These are phyloP conservation scores for Agrilus biguttatus DNA, from an alignment of 2,888 invertebrate species.

Conservation along the genomic window DNA sequence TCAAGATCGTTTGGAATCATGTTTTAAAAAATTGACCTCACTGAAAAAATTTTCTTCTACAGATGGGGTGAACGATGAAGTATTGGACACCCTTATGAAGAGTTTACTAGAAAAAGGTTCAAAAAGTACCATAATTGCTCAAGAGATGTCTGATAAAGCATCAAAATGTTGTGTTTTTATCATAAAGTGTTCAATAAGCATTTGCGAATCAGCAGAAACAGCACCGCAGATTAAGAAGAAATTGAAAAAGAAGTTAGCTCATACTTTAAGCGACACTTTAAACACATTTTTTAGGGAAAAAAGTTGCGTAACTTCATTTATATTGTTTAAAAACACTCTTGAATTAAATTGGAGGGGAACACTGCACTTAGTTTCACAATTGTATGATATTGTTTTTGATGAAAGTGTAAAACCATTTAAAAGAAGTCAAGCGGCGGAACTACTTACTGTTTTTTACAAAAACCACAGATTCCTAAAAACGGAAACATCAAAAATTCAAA, in stretches of 20 bases:
- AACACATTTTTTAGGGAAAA: constrained; percentile 47
- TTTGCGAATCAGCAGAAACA: constrained; percentile 27
- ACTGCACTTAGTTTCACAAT: constrained; percentile 40
- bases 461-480: constrained; percentile 35
- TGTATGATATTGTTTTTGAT: constrained; percentile 46
- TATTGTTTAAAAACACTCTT: constrained; percentile 49
- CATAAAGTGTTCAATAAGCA: constrained; percentile 44
- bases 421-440: constrained; percentile 50
- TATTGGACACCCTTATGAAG: constrained; percentile 40
- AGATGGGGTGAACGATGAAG: constrained; percentile 38
- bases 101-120: constrained; percentile 48
- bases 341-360: constrained; percentile 51
- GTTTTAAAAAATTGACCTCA: constrained; percentile 43
- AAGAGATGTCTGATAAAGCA: constrained; percentile 50
- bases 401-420: constrained; percentile 47
- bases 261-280: constrained; percentile 39
- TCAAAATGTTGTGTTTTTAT: constrained; percentile 50
- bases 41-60: constrained; percentile 45
- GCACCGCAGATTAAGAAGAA: constrained; percentile 27
- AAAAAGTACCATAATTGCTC: constrained; percentile 45
- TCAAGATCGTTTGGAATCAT: constrained; percentile 44
- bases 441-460: constrained; percentile 48
- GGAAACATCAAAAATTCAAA: constrained; percentile 28
- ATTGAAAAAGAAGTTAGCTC: constrained; percentile 28
- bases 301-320: constrained; percentile 47